Conservation (phyloP, 2,888 invertebrate species). For the Crocallis elinguaria region DNA sequence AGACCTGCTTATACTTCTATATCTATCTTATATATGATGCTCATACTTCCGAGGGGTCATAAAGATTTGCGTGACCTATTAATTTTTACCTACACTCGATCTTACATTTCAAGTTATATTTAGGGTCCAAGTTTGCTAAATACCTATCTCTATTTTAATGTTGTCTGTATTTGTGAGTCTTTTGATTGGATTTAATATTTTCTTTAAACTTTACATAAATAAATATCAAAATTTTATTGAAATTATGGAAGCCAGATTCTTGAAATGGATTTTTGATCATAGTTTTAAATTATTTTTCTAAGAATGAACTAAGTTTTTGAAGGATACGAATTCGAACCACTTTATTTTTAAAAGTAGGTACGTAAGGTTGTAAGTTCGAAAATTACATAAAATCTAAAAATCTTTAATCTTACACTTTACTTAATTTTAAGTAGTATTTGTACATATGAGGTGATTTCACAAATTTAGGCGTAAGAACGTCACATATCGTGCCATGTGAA, state of each 20-base stretch:
- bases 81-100: too few species aligned
- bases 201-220: background rate
- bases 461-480: conserved; percentile 18
- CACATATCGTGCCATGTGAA: conserved; percentile 35
- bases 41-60: too few species aligned
- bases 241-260: background rate
- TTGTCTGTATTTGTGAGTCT: background rate
- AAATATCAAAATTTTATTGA: background rate
- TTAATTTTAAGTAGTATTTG: conserved; percentile 3
- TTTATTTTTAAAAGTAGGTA: too few species aligned
- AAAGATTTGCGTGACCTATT: too few species aligned
- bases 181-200: background rate
- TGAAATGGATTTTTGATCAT: conserved; percentile 2
- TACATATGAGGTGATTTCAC: conserved; percentile 26
- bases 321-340: too few species aligned
- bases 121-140: conserved; percentile 22
- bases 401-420: too few species aligned
- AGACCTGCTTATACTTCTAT: too few species aligned
- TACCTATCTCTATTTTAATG: conserved; percentile 15
- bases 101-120: conserved; percentile 1
- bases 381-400: too few species aligned
- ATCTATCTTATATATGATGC: too few species aligned
- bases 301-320: background rate
- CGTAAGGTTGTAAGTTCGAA: too few species aligned
- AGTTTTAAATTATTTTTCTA: background rate